A percentile compares a stretch with the other conserved stretches of the same genome.
phyloP scores from a whole-genome alignment of 2,113 vertebrate species.

The Brachyhypopomus occidentalis region DNA sequence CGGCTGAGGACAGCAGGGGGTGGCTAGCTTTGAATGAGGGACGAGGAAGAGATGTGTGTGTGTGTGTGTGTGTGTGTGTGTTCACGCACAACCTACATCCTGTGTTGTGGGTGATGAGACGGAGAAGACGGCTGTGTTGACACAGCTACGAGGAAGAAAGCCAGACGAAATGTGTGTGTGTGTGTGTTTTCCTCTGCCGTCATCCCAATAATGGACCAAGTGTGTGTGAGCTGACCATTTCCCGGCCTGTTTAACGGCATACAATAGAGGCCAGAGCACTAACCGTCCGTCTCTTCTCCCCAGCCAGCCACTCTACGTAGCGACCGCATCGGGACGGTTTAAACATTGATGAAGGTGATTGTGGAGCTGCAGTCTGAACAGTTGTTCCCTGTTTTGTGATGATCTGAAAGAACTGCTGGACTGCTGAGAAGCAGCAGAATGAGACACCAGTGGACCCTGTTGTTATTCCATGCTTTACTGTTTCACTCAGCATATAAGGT shows the following conservation, averaged over 20 bases:
- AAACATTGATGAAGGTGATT: constrained; percentile 15
- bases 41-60: constrained; percentile 19
- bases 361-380: constrained; percentile 14
- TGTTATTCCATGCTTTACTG: constrained; percentile 18
- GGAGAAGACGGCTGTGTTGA: constrained; percentile 40
- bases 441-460: neutral
- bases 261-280: constrained; percentile 17
- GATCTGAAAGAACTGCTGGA: constrained; percentile 19
- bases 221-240: constrained; percentile 22
- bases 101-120: constrained; percentile 30
- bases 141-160: constrained; percentile 18
- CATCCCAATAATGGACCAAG: constrained; percentile 24
- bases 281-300: neutral
- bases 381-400: constrained; percentile 14
- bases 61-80: constrained; percentile 24
- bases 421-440: constrained; percentile 5
- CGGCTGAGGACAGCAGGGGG: constrained; percentile 33
- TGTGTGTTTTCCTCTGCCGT: constrained; percentile 19
- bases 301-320: neutral
- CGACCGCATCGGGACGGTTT: neutral
- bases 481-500: constrained; percentile 8
- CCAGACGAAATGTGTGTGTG: constrained; percentile 13
- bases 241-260: constrained; percentile 21
- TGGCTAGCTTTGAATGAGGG: constrained; percentile 21
- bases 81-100: constrained; percentile 27